Evolutionary conservation across 2,113 vertebrate genomes (phyloP).

Genomic region (Laticauda colubrina): DNA sequence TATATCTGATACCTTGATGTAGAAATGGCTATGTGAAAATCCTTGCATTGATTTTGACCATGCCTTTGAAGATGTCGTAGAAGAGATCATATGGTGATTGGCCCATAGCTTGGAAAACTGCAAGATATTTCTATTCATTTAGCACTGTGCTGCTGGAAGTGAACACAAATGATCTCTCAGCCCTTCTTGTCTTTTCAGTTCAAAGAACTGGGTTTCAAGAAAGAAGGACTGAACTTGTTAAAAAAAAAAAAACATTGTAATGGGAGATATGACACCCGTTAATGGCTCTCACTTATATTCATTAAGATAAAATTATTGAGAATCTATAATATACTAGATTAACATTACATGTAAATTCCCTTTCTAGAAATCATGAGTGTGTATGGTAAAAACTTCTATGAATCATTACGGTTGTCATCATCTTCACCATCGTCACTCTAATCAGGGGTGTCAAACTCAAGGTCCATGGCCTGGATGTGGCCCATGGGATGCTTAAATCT

Average conservation of each 20-base stretch:
- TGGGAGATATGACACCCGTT: not conserved
- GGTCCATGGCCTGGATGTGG: too few species aligned
- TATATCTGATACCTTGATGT: not conserved
- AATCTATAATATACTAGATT: not conserved
- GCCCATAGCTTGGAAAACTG: not conserved
- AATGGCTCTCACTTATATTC: not conserved
- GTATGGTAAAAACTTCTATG: not conserved
- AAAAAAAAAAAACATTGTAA: not conserved
- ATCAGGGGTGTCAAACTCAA: too few species aligned
- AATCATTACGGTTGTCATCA: not conserved
- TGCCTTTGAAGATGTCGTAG: not conserved
- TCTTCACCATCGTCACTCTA: not conserved
- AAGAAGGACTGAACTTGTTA: not conserved
- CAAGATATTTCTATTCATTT: not conserved
- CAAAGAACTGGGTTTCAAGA: not conserved
- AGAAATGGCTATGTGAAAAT: not conserved
- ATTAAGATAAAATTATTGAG: too few species aligned
- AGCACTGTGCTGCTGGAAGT: not conserved
- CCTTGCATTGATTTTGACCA: not conserved
- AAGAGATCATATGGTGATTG: not conserved
- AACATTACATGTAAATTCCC: not conserved
- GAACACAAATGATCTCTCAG: not conserved
- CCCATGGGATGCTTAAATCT: too few species aligned
- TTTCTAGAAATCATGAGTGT: not conserved
- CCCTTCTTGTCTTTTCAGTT: not conserved